Percentiles rank a stretch among this genome's conserved stretches.
Evolutionary conservation across 2,888 invertebrate genomes (phyloP).

Genomic region (Eupithecia centaureata): DNA sequence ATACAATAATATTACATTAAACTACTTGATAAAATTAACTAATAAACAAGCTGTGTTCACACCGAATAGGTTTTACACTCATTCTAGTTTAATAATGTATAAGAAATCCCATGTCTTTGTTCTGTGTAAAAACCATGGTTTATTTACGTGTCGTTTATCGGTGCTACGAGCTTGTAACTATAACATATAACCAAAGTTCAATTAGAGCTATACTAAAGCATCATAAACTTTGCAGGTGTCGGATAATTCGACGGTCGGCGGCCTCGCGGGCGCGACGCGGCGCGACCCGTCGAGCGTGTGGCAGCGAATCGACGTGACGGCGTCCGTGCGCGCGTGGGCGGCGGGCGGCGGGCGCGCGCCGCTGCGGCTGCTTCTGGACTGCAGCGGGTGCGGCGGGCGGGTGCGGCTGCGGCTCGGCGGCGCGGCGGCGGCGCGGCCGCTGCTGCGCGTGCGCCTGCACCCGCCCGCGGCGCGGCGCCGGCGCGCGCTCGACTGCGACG

Average conservation of each 20-base stretch:
- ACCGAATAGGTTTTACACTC: too few species aligned
- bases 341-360: constrained; percentile 78
- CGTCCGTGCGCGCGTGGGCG: constrained; percentile 89
- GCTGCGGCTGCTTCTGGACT: constrained; percentile 92
- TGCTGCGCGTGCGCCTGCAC: constrained; percentile 91
- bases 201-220: neutral
- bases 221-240: constrained; percentile 58
- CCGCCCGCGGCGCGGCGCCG: constrained; percentile 89
- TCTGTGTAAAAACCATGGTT: too few species aligned
- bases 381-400: constrained; percentile 91
- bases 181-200: too few species aligned
- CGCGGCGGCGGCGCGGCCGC: constrained; percentile 88
- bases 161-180: too few species aligned
- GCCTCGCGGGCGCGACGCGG: constrained; percentile 78
- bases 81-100: too few species aligned
- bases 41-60: too few species aligned
- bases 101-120: too few species aligned
- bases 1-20: too few species aligned
- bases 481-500: constrained; percentile 92
- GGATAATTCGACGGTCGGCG: constrained; percentile 84
- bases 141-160: too few species aligned
- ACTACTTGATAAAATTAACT: too few species aligned
- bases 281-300: constrained; percentile 87
- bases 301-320: constrained; percentile 94
- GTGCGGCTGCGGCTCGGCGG: constrained; percentile 87